phyloP scores from a whole-genome alignment of 2,888 invertebrate species.

The Philereme transversata region DNA sequence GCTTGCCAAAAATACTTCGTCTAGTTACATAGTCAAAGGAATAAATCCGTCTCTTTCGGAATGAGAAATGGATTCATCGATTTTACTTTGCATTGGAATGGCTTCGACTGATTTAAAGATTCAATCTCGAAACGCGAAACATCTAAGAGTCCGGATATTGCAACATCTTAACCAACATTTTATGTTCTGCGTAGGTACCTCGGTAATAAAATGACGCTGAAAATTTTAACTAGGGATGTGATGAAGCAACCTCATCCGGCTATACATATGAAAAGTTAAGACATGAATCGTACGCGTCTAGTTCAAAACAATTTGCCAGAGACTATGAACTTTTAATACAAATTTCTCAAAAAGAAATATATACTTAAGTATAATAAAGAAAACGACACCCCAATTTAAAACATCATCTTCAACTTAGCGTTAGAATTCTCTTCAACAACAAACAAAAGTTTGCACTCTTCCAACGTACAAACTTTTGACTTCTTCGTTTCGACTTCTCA shows the following conservation, averaged over 20 bases:
- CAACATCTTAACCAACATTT: slow-evolving; percentile 24
- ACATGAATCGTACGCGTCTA: background rate
- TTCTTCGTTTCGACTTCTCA: slow-evolving; percentile 3
- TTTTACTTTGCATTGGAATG: slow-evolving; percentile 24
- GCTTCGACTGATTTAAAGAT: slow-evolving; percentile 38
- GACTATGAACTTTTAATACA: background rate
- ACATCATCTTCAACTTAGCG: background rate
- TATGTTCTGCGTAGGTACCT: slow-evolving; percentile 11
- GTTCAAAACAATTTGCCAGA: background rate
- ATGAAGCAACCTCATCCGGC: background rate
- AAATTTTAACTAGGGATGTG: slow-evolving; percentile 5
- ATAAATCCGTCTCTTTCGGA: slow-evolving; percentile 35
- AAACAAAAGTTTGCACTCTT: too few relatives aligned
- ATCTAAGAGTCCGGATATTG: slow-evolving; percentile 29
- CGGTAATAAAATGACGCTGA: slow-evolving; percentile 8
- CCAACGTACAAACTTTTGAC: slow-evolving; percentile 1
- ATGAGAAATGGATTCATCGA: slow-evolving; percentile 42
- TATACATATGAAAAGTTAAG: background rate
- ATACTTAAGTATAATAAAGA: too few relatives aligned
- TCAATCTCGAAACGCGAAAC: slow-evolving; percentile 24
- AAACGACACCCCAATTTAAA: background rate
- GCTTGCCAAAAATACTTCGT: slow-evolving; percentile 25
- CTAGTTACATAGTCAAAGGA: slow-evolving; percentile 27
- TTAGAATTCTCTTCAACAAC: background rate
- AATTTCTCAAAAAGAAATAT: background rate